phyloP scores from a whole-genome alignment of 2,113 vertebrate genomes.

The Chiloscyllium plagiosum region DNA sequence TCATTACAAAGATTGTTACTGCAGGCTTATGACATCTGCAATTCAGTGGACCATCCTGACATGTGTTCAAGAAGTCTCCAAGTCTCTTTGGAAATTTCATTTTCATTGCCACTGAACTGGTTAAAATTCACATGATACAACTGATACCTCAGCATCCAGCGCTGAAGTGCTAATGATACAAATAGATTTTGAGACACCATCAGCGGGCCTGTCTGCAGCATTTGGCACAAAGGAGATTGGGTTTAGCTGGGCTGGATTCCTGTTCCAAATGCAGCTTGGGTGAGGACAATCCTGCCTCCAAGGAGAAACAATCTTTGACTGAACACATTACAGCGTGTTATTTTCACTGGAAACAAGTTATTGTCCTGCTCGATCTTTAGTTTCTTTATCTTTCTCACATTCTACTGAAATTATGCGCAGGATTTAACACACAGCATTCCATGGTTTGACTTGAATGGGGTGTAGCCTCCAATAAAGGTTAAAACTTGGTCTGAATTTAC shows the following conservation, averaged over 20 bases:
- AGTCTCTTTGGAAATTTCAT: background rate
- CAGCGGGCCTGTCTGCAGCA: too few species aligned
- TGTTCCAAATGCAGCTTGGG: background rate
- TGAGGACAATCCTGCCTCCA: background rate
- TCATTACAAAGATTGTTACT: background rate
- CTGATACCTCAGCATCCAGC: background rate
- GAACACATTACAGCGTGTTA: background rate
- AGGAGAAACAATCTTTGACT: background rate
- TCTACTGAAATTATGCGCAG: background rate
- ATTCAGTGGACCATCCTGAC: background rate
- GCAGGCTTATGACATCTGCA: background rate
- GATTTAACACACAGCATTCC: background rate
- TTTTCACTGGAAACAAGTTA: background rate
- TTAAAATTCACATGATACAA: background rate
- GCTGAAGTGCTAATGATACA: background rate
- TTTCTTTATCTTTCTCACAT: background rate
- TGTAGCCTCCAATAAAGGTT: background rate
- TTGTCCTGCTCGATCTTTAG: background rate
- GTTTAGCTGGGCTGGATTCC: background rate
- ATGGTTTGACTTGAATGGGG: background rate
- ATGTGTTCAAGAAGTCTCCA: background rate
- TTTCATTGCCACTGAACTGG: background rate
- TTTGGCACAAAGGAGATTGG: background rate
- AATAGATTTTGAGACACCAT: background rate
- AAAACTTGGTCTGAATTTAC: background rate